Conservation (phyloP, 1,140 invertebrate genomes). For the Macrostomum lignano region DNA sequence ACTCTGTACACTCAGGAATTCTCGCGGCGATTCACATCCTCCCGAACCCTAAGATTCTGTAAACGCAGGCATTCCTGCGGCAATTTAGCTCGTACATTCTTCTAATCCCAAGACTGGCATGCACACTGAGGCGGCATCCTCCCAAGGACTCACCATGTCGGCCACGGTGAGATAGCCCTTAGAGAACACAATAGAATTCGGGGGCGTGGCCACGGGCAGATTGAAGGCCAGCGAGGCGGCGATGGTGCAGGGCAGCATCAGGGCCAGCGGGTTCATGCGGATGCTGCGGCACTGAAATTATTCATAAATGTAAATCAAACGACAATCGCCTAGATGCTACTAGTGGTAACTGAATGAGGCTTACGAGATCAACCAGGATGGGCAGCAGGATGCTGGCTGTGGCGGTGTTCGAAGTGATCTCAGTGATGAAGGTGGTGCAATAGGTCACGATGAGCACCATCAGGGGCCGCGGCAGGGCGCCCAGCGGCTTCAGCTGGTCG, state of each 20-base stretch:
- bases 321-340: not conserved
- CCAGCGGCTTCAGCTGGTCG: conserved; percentile 12
- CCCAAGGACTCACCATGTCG: conserved; percentile 15
- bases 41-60: too few species aligned
- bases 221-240: conserved; percentile 43
- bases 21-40: too few species aligned
- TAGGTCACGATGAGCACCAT: conserved; percentile 17
- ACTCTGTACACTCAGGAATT: too few species aligned
- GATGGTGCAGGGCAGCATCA: conserved; percentile 50
- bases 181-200: conserved; percentile 56
- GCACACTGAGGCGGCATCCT: too few species aligned
- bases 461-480: conserved; percentile 12
- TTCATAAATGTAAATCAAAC: not conserved
- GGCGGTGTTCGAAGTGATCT: conserved; percentile 29
- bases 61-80: too few species aligned
- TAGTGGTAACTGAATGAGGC: conserved; percentile 6
- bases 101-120: not conserved
- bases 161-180: conserved; percentile 12
- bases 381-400: conserved; percentile 29
- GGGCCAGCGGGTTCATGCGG: conserved; percentile 41
- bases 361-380: conserved; percentile 25
- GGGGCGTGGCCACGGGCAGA: conserved; percentile 49
- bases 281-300: conserved; percentile 23
- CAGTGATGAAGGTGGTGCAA: conserved; percentile 24
- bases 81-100: not conserved